Conservation (phyloP, 1,140 invertebrate species). For the Phocides pigmalion region DNA sequence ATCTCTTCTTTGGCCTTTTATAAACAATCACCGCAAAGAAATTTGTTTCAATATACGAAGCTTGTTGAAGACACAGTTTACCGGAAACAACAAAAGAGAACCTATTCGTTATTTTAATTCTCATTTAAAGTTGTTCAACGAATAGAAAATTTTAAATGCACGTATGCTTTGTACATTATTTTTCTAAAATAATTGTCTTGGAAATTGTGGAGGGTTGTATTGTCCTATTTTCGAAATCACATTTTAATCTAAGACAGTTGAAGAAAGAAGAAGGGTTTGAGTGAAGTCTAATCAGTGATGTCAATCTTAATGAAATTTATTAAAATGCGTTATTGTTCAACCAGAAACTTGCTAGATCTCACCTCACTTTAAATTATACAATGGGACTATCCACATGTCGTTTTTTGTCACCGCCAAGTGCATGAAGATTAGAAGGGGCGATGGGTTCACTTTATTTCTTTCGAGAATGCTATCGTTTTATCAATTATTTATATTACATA, state of each 20-base stretch:
- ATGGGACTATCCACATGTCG: conserved; percentile 69
- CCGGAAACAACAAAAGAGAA: conserved; percentile 49
- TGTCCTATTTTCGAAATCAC: conserved; percentile 21
- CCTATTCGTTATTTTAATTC: conserved; percentile 49
- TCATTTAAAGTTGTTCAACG: conserved; percentile 42
- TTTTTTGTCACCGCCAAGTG: conserved; percentile 68
- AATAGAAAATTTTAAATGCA: conserved; percentile 31
- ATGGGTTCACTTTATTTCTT: conserved; percentile 73
- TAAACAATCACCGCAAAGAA: conserved; percentile 68
- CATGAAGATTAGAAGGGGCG: conserved; percentile 61
- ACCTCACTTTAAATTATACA: conserved; percentile 68
- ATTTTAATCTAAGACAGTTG: conserved; percentile 36
- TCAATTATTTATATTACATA: conserved; percentile 65
- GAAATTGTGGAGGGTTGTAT: conserved; percentile 6
- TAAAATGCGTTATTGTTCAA: conserved; percentile 79
- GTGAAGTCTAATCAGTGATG: conserved; percentile 67
- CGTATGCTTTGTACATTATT: conserved; percentile 3
- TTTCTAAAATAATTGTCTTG: conserved; percentile 3
- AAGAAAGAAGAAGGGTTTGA: conserved; percentile 58
- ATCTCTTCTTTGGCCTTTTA: conserved; percentile 66
- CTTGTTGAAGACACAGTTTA: conserved; percentile 61
- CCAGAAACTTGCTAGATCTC: conserved; percentile 65
- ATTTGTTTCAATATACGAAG: conserved; percentile 52
- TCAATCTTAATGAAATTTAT: conserved; percentile 82
- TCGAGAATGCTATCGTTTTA: conserved; percentile 67